These are phyloP conservation scores for Eupithecia abbreviata DNA, from an alignment of 2,888 invertebrate species.

Conservation along the genomic window DNA sequence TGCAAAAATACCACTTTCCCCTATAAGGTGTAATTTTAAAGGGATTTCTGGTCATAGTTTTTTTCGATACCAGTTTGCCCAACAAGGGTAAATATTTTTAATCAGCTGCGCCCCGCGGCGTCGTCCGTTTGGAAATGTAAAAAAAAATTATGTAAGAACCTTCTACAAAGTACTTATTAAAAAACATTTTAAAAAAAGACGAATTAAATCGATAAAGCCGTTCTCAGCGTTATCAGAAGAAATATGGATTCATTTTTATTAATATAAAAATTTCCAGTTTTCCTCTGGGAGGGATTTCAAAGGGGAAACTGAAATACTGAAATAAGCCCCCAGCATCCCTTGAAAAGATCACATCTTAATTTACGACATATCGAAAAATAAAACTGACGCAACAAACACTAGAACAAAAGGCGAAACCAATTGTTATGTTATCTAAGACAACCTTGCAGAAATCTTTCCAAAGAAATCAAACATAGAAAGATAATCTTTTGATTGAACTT, in stretches of 20 bases:
- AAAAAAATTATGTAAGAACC: too few species aligned
- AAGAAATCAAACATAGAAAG: conserved; percentile 17
- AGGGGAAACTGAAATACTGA: background rate
- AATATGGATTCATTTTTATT: background rate
- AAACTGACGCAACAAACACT: background rate
- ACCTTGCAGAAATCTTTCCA: background rate
- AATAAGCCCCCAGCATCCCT: background rate
- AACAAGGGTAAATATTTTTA: too few species aligned
- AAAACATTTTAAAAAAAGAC: too few species aligned
- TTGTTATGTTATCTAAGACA: background rate
- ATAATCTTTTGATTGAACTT: conserved; percentile 26
- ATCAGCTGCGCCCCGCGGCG: too few species aligned
- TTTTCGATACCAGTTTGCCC: background rate
- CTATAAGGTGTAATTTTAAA: too few species aligned
- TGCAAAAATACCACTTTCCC: too few species aligned
- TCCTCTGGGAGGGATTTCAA: background rate
- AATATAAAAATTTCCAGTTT: background rate
- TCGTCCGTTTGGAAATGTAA: too few species aligned
- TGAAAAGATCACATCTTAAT: background rate
- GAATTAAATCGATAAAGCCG: too few species aligned
- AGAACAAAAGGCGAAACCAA: background rate
- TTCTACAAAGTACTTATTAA: too few species aligned
- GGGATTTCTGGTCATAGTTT: too few species aligned
- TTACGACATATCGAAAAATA: background rate
- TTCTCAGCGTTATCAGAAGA: too few species aligned